phyloP scores from a whole-genome alignment of 1,140 invertebrate species.

The Marisa cornuarietis region DNA sequence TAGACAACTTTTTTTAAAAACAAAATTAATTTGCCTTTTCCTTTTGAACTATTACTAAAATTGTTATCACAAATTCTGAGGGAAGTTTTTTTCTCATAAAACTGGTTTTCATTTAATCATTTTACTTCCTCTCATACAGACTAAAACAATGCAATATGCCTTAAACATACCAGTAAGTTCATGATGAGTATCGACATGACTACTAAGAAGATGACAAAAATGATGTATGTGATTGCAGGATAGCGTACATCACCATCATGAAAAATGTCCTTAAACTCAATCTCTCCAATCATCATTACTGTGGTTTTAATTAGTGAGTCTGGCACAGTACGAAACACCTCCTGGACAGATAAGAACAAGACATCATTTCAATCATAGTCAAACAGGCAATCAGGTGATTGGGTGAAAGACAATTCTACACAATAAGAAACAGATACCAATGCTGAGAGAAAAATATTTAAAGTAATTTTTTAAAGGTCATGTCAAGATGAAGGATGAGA shows the following conservation, averaged over 20 bases:
- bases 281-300: conserved; percentile 69
- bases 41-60: too few species aligned
- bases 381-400: background rate
- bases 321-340: conserved; percentile 53
- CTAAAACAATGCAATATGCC: background rate
- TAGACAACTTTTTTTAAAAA: too few species aligned
- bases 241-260: conserved; percentile 44
- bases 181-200: conserved; percentile 67
- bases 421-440: too few species aligned
- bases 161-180: conserved; percentile 65
- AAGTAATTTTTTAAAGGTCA: too few species aligned
- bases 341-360: conserved; percentile 44
- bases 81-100: too few species aligned
- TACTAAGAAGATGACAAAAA: conserved; percentile 65
- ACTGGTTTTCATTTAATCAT: too few species aligned
- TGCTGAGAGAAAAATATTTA: too few species aligned
- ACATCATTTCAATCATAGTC: background rate
- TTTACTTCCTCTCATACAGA: too few species aligned
- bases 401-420: too few species aligned
- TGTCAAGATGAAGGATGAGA: too few species aligned
- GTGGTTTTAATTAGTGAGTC: conserved; percentile 64
- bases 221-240: conserved; percentile 49
- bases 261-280: conserved; percentile 65
- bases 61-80: too few species aligned
- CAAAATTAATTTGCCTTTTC: too few species aligned